phyloP scores from a whole-genome alignment of 2,113 vertebrate genomes.

The Myocastor coypus region DNA sequence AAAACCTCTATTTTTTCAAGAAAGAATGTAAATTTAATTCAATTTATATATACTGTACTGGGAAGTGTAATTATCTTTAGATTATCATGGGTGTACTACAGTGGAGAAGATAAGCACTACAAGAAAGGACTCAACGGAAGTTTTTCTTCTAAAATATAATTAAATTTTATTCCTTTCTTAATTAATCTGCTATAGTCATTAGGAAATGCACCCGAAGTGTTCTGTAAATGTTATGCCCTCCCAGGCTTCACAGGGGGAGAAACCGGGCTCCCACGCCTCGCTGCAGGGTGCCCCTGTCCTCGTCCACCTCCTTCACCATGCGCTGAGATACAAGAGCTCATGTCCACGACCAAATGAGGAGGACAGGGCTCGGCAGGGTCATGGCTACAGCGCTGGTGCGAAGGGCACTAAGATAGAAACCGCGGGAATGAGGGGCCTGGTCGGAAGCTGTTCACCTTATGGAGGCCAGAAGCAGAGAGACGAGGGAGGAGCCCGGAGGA shows the following conservation, averaged over 20 bases:
- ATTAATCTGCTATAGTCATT: conserved; percentile 77
- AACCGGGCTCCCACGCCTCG: conserved; percentile 48
- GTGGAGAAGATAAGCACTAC: not conserved
- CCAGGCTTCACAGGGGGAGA: conserved; percentile 71
- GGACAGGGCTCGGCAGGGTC: not conserved
- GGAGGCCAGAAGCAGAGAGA: not conserved
- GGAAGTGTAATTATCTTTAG: not conserved
- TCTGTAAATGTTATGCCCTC: conserved; percentile 6
- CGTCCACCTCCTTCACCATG: not conserved
- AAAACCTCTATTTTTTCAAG: not conserved
- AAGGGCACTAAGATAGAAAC: not conserved
- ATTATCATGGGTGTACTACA: conserved; percentile 18
- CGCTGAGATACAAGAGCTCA: not conserved
- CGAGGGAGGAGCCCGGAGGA: not conserved
- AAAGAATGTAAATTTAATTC: not conserved
- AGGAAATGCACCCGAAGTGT: conserved; percentile 70
- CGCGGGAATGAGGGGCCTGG: not conserved
- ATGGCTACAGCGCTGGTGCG: too few species aligned
- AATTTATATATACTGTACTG: not conserved
- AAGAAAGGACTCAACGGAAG: not conserved
- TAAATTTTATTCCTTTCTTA: conserved; percentile 72
- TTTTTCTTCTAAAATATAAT: conserved; percentile 33
- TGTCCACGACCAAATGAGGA: not conserved
- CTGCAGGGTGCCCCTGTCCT: conserved; percentile 21
- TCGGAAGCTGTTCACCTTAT: not conserved